Evolutionary conservation across 1,140 invertebrate species (phyloP).

Genomic region (Bombus impatiens): DNA sequence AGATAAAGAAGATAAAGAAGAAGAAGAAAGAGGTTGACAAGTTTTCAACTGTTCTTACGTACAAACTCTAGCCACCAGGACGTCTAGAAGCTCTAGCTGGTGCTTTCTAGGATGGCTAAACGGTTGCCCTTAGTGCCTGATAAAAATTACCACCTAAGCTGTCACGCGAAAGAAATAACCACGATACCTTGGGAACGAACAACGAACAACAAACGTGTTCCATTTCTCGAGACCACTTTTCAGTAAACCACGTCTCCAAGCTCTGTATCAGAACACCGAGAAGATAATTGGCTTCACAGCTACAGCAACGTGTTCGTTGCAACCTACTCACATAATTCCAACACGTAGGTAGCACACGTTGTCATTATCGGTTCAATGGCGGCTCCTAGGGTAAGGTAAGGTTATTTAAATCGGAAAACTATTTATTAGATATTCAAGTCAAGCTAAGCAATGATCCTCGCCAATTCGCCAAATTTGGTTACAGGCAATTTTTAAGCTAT

Average conservation of each 20-base stretch:
- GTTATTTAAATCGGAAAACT: no score
- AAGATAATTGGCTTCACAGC: background rate
- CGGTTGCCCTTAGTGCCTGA: background rate
- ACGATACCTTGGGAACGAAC: background rate
- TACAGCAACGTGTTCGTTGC: background rate
- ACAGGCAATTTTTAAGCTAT: no score
- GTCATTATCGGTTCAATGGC: background rate
- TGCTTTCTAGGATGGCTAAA: background rate
- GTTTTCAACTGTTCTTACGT: background rate
- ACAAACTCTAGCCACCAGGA: background rate
- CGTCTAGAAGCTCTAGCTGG: background rate
- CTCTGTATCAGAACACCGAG: background rate
- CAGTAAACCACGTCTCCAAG: background rate
- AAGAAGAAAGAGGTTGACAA: background rate
- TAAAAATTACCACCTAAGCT: background rate
- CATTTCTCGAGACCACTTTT: background rate
- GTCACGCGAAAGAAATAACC: conserved; percentile 2
- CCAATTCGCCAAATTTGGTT: no score
- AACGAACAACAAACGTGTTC: no score
- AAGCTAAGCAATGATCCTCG: no score
- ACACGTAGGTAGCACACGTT: background rate
- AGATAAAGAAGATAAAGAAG: background rate
- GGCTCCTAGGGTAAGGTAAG: background rate
- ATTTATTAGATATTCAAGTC: no score
- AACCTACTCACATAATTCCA: background rate